Conservation (phyloP, 2,797 vertebrate genomes). For the Cyclopterus lumpus region DNA sequence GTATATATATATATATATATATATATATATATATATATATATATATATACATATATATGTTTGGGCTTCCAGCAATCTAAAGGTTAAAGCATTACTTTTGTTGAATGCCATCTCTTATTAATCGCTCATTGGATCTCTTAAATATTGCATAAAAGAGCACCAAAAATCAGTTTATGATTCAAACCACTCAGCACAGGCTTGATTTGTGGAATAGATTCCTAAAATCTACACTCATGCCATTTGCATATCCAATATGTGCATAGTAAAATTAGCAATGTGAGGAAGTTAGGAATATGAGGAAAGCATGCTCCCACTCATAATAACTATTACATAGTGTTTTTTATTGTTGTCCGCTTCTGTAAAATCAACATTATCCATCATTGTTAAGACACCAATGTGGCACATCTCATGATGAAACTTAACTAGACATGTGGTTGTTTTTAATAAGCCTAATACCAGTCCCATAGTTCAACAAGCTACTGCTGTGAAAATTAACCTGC, state of each 20-base stretch:
- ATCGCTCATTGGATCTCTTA: neutral
- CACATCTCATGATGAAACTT: neutral
- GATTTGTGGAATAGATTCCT: neutral
- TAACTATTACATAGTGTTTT: neutral
- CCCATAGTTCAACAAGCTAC: neutral
- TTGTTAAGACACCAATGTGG: neutral
- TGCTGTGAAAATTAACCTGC: constrained; percentile 11
- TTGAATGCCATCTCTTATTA: neutral
- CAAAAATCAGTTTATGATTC: neutral
- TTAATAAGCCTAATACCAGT: neutral
- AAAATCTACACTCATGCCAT: neutral
- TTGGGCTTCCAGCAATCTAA: neutral
- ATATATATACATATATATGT: neutral
- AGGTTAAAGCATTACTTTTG: neutral
- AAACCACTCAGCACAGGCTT: neutral
- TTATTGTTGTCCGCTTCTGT: neutral
- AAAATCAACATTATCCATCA: neutral
- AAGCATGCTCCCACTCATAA: neutral
- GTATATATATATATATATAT: neutral
- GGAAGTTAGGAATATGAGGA: neutral
- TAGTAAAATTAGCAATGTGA: neutral
- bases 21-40: too few species aligned
- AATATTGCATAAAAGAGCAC: neutral
- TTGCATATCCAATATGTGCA: neutral
- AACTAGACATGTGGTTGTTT: neutral